Evolutionary conservation across 2,888 invertebrate species (phyloP), one percentile per base, ranked within the genome.

Genomic region (Volucella inflata): DNA sequence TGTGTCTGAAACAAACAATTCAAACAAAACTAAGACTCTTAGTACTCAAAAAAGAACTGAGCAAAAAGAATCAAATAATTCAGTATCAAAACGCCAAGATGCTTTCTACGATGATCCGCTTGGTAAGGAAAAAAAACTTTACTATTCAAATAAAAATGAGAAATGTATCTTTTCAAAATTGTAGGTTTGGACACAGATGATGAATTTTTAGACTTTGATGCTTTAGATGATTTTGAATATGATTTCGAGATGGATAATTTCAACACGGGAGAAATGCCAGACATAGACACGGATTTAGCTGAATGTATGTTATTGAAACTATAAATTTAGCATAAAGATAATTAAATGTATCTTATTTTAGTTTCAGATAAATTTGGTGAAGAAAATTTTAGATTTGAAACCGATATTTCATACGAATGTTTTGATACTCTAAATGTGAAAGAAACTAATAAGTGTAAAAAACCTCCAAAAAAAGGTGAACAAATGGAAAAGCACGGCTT

Each of bases 361-460:
- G 83, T 83, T 83, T 83, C 83, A 75, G 79, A 78, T n/a, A 74
- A 79, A 0, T 79, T 68, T 10, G 79, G 55, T 30, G 77, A 77
- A 8, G 72, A 44, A 11, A 74, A 79, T 21, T 83, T 79, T 51
- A 42, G 62, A 1, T 46, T 83, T 8, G 78, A 83, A 0, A 53
- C 79, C 0, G 44, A 74, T 46, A 36, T 64, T 2, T 48, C 77
- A 11, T 64, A 68, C 8, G 74, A 42, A 0, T 30, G 16, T 9
- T 78, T 70, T 0, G 42, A 30, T 48, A 1, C 16, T 2, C 30
- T 30, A 6, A 30, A 74, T 64, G n/a, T 50, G 21, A 12, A 11
- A 17, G n/a, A 6, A 46, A 0, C 16, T 44, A 16, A 11, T 51
- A 0, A 83, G 79, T 21, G 57, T 38, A 17, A 79, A 70, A 42